Evolutionary conservation across 2,797 vertebrate species (phyloP), one percentile per base, ranked within the genome.

Genomic region (Limnodromus scolopaceus): DNA sequence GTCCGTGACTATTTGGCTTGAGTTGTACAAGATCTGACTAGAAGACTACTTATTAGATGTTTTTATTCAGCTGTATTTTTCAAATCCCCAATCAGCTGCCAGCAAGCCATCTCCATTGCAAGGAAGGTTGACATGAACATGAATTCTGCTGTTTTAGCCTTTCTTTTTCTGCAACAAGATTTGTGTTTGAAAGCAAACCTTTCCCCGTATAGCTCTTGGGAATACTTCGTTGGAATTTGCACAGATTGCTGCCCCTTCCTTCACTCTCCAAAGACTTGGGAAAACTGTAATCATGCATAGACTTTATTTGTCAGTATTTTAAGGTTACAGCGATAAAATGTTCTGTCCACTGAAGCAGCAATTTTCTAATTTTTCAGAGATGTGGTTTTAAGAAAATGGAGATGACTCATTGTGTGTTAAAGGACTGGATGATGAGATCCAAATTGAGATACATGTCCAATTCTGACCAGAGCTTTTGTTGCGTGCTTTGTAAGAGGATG

Each of bases 371-470:
- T 84, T 89, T 92, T 91, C 68, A 68, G 38, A 88, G 34, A 9
- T 49, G 22, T 18, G 5, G 3, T 75, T 89, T 77, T 34, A 65
- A 71, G 49, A 71, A 75, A 80, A 28, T 4, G 12, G 46, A 70
- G 60, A 20, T 87, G 78, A 14, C n/a, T 92, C 7, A 34, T 38
- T 4, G 0, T 36, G 23, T 0, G 0, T 54, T 65, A 25, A 38
- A 54, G 53, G 49, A 46, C 54, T 10, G 22, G 36, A 22, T 1
- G 4, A 15, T 11, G 19, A 18, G 22, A 72, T 94, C 38, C 65
- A 48, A 32, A 43, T 63, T 78, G 10, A 71, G 75, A 53, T 41
- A 27, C 0, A 0, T 16, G 9, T 16, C 32, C 18, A 15, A 3
- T 64, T 87, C 49, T 63, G 30, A 87, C 16, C 61, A 84, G 53